Evolutionary conservation across 2,113 vertebrate genomes (phyloP), one percentile per base, ranked within the genome.

Genomic region (Echinops telfairi): DNA sequence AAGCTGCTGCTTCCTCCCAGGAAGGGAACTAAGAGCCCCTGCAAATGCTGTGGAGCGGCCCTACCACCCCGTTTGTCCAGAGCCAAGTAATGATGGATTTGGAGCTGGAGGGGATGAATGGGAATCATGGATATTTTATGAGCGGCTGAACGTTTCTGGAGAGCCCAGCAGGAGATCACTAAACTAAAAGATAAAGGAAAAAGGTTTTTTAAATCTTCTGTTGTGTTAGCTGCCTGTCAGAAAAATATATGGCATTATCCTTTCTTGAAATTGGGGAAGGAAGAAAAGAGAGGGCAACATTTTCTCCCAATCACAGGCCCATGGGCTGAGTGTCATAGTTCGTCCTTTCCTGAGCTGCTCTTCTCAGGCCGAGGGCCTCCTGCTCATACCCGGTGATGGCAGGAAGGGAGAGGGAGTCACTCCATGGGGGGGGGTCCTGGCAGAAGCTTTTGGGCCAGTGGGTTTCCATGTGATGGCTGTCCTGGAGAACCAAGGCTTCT

Each of bases 61-160:
- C 91, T 94, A 96, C 96, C 96, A 97, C 94, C 90, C 95, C 64
- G 11, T 86, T 77, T 64, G 60, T 88, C 93, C 76, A 22, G 71
- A 95, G 90, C 96, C 94, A 94, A 93, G 76, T 70, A 29, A 77
- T 86, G 85, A 95, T 96, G 90, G 81, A 93, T 70, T 89, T 86
- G 85, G 91, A 83, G 68, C 85, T 92, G 60, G 60, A 9, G 88
- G 38, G 36, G 75, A 75, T 81, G 57, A 93, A 87, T 94, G 92
- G 82, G 71, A 96, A 94, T 81, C 73, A 66, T 83, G 87, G 83
- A 95, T 87, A 82, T 93, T 95, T 95, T 93, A 94, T 90, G 90
- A 94, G 95, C 86, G 93, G 71, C 66, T 60, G 89, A 92, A 95
- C 95, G 92, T 92, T 96, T 79, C 93, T 86, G 29, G 40, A 23